Evolutionary conservation across 2,797 vertebrate genomes (phyloP), one percentile per base, ranked within the genome.

Genomic region (Phrynocephalus vlangalii): DNA sequence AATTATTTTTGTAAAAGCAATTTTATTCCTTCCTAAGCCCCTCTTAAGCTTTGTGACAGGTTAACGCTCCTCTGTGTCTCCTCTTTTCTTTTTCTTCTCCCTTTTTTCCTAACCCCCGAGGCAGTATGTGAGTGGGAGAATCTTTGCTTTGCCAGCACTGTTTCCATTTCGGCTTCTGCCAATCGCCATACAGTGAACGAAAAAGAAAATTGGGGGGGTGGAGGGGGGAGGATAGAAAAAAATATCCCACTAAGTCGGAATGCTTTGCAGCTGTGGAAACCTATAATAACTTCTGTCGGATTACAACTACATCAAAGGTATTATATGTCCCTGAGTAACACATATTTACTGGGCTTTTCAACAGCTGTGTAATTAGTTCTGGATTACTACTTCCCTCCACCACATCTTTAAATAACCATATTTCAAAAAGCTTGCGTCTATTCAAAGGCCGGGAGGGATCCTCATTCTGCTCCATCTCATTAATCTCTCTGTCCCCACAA

Each of bases 271-370:
- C 95, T 96, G 95, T 94, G 94, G 94, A 96, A 96, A 95, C 92
- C 93, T 94, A 94, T 96, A 95, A 95, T 96, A 95, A 95, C 94
- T 95, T 95, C 94, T 95, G 95, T 94, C 3, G 79, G 95, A 96
- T 96, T 95, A 95, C 94, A 96, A 94, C 94, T 94, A 95, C 95
- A 94, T 96, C 95, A 95, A 96, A 96, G 95, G 95, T 96, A 95
- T 96, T 96, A 95, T 95, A 94, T 92, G 94, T 94, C 95, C 95
- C 94, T 94, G 91, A 94, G 95, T 95, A 95, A 95, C 94, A 95
- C 94, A 89, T 95, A 95, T 96, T 96, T 96, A 95, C 93, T 92
- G 88, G 92, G 92, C 91, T 93, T 95, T 96, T 95, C 93, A 96
- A 93, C 95, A 94, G 94, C 94, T 95, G 95, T 94, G 94, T 95